Conservation (phyloP, 2,888 invertebrate genomes). For the Ashinkailepas kermadecensis region DNA sequence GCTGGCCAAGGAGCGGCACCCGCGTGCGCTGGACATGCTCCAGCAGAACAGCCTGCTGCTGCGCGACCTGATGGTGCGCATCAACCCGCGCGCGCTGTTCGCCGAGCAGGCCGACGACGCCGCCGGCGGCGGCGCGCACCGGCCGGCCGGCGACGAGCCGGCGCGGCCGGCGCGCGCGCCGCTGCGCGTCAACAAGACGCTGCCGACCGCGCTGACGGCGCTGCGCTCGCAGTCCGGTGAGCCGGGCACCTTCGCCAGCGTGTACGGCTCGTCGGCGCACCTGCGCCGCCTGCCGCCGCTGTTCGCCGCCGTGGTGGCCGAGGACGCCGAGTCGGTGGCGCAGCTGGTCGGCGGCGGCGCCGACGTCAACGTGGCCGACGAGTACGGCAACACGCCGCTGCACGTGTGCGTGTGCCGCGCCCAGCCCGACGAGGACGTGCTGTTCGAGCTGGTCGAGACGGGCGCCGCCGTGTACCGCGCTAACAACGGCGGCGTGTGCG, state of each 20-base stretch:
- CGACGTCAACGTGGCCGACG: background rate
- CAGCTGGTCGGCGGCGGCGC: background rate
- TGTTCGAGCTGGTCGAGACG: constrained; percentile 47
- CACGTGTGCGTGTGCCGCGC: constrained; percentile 51
- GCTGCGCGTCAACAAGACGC: constrained; percentile 9
- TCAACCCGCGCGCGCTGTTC: background rate
- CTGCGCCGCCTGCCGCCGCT: constrained; percentile 14
- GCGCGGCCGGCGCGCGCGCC: background rate
- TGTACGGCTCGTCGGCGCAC: constrained; percentile 7
- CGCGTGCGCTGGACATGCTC: background rate
- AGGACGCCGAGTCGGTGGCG: constrained; percentile 2
- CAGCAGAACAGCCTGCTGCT: constrained; percentile 2
- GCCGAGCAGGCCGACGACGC: background rate
- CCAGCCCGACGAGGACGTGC: constrained; percentile 49
- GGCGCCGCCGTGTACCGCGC: constrained; percentile 45
- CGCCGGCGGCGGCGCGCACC: background rate
- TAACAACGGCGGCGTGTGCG: constrained; percentile 48
- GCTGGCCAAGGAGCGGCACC: background rate
- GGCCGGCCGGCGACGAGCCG: background rate
- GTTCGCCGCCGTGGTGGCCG: background rate
- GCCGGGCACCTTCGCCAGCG: background rate
- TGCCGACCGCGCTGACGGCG: background rate
- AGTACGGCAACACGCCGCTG: constrained; percentile 49
- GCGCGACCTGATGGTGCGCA: constrained; percentile 7
- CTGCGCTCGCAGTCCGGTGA: background rate